These are phyloP conservation scores for Cherax destructor DNA, from an alignment of 1,140 invertebrate genomes.

Conservation along the genomic window DNA sequence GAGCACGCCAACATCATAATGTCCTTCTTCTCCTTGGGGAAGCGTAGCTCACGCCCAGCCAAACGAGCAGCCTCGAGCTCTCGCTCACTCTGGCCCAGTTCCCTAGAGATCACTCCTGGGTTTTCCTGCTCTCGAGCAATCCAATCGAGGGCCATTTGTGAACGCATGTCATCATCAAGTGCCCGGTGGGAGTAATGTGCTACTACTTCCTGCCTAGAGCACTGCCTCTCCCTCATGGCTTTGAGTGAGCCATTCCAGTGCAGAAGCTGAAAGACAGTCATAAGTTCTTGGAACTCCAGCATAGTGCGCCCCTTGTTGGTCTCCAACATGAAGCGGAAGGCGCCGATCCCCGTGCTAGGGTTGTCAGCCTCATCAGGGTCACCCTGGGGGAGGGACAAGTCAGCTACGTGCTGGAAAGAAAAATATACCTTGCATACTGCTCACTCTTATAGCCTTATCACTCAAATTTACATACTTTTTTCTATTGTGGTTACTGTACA, in stretches of 20 bases:
- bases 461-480: neutral
- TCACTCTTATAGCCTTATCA: neutral
- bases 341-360: constrained; percentile 89
- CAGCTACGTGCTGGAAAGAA: constrained; percentile 53
- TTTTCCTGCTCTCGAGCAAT: constrained; percentile 85
- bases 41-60: constrained; percentile 91
- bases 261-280: constrained; percentile 96
- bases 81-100: constrained; percentile 88
- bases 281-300: constrained; percentile 96
- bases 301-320: constrained; percentile 94
- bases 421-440: neutral
- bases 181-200: constrained; percentile 92
- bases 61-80: constrained; percentile 93
- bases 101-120: constrained; percentile 85
- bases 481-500: too few species aligned
- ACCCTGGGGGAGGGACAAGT: constrained; percentile 74
- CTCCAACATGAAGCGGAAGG: constrained; percentile 96
- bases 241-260: constrained; percentile 97
- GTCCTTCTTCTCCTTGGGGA: constrained; percentile 96
- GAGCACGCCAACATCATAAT: constrained; percentile 92
- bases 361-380: constrained; percentile 80
- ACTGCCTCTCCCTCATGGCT: constrained; percentile 86
- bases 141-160: constrained; percentile 97
- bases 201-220: constrained; percentile 89
- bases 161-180: constrained; percentile 95